Evolutionary conservation across 1,140 invertebrate species (phyloP).

Genomic region (Zaprionus vittiger): DNA sequence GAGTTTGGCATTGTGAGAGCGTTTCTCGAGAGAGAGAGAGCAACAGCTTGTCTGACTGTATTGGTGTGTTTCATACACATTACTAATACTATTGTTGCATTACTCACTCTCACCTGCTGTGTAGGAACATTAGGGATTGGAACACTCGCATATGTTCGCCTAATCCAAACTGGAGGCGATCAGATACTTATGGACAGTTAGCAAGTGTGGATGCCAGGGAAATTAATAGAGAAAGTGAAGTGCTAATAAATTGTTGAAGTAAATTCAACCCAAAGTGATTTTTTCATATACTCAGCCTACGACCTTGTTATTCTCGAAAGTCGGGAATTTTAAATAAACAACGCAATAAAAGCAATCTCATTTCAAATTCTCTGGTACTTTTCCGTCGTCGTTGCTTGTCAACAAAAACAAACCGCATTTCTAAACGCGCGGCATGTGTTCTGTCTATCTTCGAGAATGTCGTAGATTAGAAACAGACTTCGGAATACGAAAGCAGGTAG

Average conservation of each 20-base stretch:
- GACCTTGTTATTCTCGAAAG: background rate
- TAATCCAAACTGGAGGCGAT: background rate
- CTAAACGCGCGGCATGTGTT: background rate
- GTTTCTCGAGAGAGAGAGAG: conserved; percentile 10
- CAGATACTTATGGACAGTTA: conserved; percentile 13
- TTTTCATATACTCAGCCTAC: background rate
- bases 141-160: background rate
- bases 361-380: conserved; percentile 12
- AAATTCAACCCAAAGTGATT: background rate
- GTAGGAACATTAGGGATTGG: background rate
- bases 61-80: background rate
- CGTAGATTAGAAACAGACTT: conserved; percentile 6
- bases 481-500: background rate
- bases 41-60: background rate
- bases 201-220: conserved; percentile 6
- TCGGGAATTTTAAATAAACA: background rate
- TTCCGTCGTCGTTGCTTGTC: conserved; percentile 6
- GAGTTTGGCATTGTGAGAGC: background rate
- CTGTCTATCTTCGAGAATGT: background rate
- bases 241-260: background rate
- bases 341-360: conserved; percentile 18
- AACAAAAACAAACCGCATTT: conserved; percentile 1
- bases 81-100: background rate
- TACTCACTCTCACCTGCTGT: background rate
- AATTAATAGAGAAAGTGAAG: background rate